Evolutionary conservation across 2,113 vertebrate species (phyloP).

Genomic region (Nipponia nippon): DNA sequence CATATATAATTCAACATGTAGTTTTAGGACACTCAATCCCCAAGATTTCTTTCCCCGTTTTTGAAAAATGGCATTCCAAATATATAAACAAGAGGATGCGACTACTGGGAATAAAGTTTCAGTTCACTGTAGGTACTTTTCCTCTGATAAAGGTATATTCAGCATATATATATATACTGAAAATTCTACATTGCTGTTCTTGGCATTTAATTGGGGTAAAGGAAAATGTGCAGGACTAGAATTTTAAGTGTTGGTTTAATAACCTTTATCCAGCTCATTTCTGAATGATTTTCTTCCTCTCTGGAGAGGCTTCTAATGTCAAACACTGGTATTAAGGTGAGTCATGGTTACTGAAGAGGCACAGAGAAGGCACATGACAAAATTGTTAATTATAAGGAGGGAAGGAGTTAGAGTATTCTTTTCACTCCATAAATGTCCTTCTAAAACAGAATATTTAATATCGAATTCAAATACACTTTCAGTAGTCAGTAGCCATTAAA

Average conservation of each 20-base stretch:
- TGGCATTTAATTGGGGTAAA: slow-evolving; percentile 74
- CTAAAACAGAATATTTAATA: slow-evolving; percentile 15
- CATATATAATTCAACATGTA: background rate
- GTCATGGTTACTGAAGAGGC: slow-evolving; percentile 55
- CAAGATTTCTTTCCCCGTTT: background rate
- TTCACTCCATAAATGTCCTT: background rate
- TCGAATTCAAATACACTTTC: background rate
- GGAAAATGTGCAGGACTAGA: slow-evolving; percentile 63
- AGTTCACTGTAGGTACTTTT: background rate
- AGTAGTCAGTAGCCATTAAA: background rate
- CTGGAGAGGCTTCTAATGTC: slow-evolving; percentile 73
- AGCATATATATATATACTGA: background rate
- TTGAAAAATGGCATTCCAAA: background rate
- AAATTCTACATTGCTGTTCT: slow-evolving; percentile 36
- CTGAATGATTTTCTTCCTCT: slow-evolving; percentile 73
- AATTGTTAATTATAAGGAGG: slow-evolving; percentile 62
- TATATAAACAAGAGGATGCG: background rate
- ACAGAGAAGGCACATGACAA: slow-evolving; percentile 58
- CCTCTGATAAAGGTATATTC: background rate
- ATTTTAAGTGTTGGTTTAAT: slow-evolving; percentile 78
- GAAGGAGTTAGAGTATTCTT: background rate
- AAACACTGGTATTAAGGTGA: slow-evolving; percentile 73
- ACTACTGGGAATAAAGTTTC: background rate
- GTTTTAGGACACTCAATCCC: background rate
- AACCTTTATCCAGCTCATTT: slow-evolving; percentile 76